Percentiles rank a stretch among this genome's conserved stretches.
Evolutionary conservation across 2,888 invertebrate genomes (phyloP).

Genomic region (Phalera bucephala): DNA sequence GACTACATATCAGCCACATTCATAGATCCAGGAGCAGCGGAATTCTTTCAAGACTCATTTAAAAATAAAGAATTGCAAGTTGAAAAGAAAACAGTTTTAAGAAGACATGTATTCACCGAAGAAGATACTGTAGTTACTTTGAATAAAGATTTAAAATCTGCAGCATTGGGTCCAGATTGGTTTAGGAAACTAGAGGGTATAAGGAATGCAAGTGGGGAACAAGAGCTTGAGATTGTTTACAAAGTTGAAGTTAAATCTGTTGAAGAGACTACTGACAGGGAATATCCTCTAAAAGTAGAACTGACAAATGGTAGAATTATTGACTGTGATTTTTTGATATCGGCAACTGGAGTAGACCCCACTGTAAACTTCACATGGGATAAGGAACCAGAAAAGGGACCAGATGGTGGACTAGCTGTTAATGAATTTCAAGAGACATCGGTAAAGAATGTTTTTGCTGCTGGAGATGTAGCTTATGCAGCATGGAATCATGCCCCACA

Average conservation of each 20-base stretch:
- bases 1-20: slow-evolving; percentile 96
- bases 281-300: slow-evolving; percentile 88
- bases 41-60: slow-evolving; percentile 89
- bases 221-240: slow-evolving; percentile 84
- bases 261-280: slow-evolving; percentile 48
- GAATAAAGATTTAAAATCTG: slow-evolving; percentile 85
- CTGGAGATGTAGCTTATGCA: slow-evolving; percentile 96
- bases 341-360: slow-evolving; percentile 96
- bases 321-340: slow-evolving; percentile 95
- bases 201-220: slow-evolving; percentile 77
- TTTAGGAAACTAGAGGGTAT: slow-evolving; percentile 85
- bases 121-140: slow-evolving; percentile 65
- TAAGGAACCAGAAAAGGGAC: slow-evolving; percentile 71
- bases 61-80: slow-evolving; percentile 38
- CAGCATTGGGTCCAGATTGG: slow-evolving; percentile 99
- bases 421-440: slow-evolving; percentile 94
- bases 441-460: slow-evolving; percentile 91
- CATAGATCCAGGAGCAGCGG: slow-evolving; percentile 97
- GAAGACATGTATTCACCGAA: slow-evolving; percentile 87
- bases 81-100: slow-evolving; percentile 58
- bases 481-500: slow-evolving; percentile 89
- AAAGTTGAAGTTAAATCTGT: slow-evolving; percentile 81
- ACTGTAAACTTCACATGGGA: slow-evolving; percentile 84
- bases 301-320: slow-evolving; percentile 88
- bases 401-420: slow-evolving; percentile 93